Conservation (phyloP, 2,888 invertebrate genomes). For the Tachina grossa region DNA sequence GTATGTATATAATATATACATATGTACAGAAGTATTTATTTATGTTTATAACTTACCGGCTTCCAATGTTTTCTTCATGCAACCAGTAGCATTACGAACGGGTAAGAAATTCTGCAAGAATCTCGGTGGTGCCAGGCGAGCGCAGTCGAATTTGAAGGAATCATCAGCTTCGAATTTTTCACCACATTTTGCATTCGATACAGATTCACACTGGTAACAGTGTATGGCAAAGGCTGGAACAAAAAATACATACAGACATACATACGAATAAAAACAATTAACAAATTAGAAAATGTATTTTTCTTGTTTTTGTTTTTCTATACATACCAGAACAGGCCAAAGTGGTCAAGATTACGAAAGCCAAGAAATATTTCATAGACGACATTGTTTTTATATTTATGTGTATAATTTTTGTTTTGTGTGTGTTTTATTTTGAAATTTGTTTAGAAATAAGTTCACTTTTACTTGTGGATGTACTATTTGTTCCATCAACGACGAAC, state of each 20-base stretch:
- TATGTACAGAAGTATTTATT: not conserved
- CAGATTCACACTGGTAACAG: constrained; percentile 81
- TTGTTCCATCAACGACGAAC: constrained; percentile 41
- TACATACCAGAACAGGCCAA: constrained; percentile 78
- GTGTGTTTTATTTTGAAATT: constrained; percentile 12
- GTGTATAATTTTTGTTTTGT: constrained; percentile 11
- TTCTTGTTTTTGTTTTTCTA: constrained; percentile 10
- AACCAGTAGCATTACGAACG: constrained; percentile 80
- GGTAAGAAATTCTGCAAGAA: constrained; percentile 75
- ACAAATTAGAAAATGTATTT: not conserved
- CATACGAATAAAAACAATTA: not conserved
- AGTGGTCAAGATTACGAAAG: constrained; percentile 76
- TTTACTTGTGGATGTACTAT: not conserved
- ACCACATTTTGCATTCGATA: constrained; percentile 78
- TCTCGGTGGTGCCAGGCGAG: constrained; percentile 77
- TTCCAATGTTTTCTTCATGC: constrained; percentile 80
- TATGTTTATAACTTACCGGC: constrained; percentile 76
- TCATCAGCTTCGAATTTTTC: constrained; percentile 77
- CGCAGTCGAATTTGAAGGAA: constrained; percentile 76
- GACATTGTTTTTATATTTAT: constrained; percentile 77
- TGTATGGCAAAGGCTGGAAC: constrained; percentile 79
- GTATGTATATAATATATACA: not conserved
- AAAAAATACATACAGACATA: not conserved
- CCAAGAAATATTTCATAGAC: constrained; percentile 76
- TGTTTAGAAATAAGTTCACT: constrained; percentile 32